These are phyloP conservation scores for Potorous gilbertii DNA, from an alignment of 2,797 vertebrate genomes.

Conservation along the genomic window DNA sequence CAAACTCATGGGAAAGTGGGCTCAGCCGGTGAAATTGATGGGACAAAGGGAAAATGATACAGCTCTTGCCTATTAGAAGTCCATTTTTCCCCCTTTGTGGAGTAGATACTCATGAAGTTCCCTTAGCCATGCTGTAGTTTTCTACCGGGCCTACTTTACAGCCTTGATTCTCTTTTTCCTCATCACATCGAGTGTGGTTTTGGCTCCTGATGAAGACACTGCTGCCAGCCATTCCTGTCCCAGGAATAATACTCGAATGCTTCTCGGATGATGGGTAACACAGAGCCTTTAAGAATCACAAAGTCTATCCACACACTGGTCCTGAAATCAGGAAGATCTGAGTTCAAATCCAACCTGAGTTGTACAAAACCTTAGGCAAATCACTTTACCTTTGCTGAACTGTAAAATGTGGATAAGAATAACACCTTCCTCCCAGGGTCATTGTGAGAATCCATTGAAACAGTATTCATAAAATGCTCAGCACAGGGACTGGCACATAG, in stretches of 20 bases:
- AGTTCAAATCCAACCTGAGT: neutral
- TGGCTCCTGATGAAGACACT: neutral
- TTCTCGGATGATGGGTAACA: neutral
- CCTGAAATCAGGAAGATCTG: neutral
- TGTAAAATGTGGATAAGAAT: neutral
- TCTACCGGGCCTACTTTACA: neutral
- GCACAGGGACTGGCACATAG: neutral
- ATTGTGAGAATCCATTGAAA: neutral
- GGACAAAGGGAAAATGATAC: neutral
- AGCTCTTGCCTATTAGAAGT: neutral
- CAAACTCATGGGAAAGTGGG: neutral
- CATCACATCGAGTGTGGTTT: neutral
- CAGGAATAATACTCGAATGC: neutral
- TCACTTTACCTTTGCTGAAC: neutral
- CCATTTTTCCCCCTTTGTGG: neutral
- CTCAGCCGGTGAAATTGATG: neutral
- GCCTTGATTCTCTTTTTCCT: neutral
- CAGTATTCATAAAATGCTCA: neutral
- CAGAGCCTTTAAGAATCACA: neutral
- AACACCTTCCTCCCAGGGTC: neutral
- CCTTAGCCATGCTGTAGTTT: neutral
- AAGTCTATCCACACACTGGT: neutral
- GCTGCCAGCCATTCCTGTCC: neutral
- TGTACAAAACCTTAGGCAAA: neutral
- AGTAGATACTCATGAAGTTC: neutral